phyloP scores from a whole-genome alignment of 2,888 invertebrate genomes.

The Cecidostiba fungosa region DNA sequence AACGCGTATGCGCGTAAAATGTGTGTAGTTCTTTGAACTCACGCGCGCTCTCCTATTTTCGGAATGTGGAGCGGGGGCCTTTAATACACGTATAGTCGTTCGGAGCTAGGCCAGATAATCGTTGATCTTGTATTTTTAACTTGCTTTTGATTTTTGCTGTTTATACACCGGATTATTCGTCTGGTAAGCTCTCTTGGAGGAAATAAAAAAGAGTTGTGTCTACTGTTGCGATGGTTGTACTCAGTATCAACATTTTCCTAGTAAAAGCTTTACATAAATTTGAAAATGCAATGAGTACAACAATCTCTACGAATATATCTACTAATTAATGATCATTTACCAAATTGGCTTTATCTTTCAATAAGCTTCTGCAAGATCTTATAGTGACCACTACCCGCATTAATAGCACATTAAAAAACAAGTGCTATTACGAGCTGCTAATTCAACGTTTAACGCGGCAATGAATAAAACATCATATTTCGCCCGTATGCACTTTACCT shows the following conservation, averaged over 20 bases:
- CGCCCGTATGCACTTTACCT: background rate
- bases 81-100: constrained; percentile 38
- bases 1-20: constrained; percentile 1
- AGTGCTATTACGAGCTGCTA: background rate
- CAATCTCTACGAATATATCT: no score
- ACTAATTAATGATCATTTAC: background rate
- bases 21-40: constrained; percentile 64
- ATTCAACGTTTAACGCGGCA: background rate
- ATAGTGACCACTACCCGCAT: background rate
- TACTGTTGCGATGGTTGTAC: no score
- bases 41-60: constrained; percentile 57
- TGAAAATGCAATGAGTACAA: background rate
- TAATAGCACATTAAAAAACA: background rate
- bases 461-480: constrained; percentile 1
- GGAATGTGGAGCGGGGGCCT: constrained; percentile 59
- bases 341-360: background rate
- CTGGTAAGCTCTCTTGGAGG: no score
- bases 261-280: background rate
- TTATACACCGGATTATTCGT: background rate
- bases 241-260: no score
- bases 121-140: constrained; percentile 36
- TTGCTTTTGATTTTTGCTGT: constrained; percentile 15
- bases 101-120: constrained; percentile 17
- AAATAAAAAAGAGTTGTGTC: no score
- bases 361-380: background rate